phyloP scores from a whole-genome alignment of 2,113 vertebrate species.

The Pelmatolapia mariae region DNA sequence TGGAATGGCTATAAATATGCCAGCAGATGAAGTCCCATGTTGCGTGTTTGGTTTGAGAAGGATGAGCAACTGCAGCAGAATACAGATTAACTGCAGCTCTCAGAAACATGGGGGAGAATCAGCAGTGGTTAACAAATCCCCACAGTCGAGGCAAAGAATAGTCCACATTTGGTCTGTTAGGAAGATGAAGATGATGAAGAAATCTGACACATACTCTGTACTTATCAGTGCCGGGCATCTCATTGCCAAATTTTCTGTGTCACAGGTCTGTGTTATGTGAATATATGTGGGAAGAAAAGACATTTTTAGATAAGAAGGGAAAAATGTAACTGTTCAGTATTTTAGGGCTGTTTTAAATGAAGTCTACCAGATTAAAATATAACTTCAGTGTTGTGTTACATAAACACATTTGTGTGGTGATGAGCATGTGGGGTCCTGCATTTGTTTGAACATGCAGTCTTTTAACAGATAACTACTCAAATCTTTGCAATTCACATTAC shows the following conservation, averaged over 20 bases:
- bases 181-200: not conserved
- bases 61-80: not conserved
- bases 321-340: not conserved
- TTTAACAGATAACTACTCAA: not conserved
- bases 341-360: not conserved
- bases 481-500: not conserved
- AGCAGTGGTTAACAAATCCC: constrained; percentile 1
- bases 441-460: not conserved
- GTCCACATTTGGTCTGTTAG: not conserved
- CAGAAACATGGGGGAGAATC: constrained; percentile 1
- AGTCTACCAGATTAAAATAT: not conserved
- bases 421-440: not conserved
- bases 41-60: constrained; percentile 10
- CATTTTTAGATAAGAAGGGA: not conserved
- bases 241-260: not conserved
- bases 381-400: not conserved
- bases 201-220: not conserved
- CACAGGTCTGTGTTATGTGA: not conserved
- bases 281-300: not conserved
- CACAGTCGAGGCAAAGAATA: not conserved
- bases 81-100: constrained; percentile 18
- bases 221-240: not conserved
- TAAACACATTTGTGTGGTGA: not conserved
- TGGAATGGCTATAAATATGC: not conserved
- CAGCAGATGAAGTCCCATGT: not conserved